Conservation (phyloP, 2,888 invertebrate genomes). For the Tachina grossa region DNA sequence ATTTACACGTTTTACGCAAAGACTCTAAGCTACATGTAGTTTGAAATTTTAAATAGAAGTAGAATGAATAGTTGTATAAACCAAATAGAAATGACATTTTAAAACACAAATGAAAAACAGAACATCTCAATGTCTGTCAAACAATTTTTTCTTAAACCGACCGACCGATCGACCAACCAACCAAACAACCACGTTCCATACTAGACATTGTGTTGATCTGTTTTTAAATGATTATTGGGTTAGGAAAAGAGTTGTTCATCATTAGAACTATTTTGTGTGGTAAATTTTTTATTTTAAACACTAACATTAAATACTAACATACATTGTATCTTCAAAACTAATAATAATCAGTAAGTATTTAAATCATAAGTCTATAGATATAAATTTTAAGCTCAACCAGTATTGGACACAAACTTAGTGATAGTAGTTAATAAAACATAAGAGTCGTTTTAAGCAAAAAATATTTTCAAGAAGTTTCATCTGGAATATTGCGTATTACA, state of each 20-base stretch:
- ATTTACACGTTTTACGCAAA: slow-evolving; percentile 77
- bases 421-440: no score
- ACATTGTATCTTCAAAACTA: no score
- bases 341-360: no score
- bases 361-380: no score
- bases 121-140: slow-evolving; percentile 70
- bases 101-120: slow-evolving; percentile 57
- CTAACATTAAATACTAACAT: no score
- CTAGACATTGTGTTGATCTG: slow-evolving; percentile 19
- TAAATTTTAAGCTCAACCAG: no score
- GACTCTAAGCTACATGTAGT: slow-evolving; percentile 34
- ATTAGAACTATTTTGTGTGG: no score
- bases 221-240: slow-evolving; percentile 30
- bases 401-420: no score
- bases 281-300: no score
- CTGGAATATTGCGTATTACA: no score
- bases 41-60: slow-evolving; percentile 46
- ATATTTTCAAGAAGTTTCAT: no score
- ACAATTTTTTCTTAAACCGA: slow-evolving; percentile 28
- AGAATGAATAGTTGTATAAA: slow-evolving; percentile 49
- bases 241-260: background rate
- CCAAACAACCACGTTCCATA: slow-evolving; percentile 2
- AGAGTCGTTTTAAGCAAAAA: no score
- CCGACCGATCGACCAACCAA: background rate
- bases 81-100: slow-evolving; percentile 59